phyloP scores from a whole-genome alignment of 1,140 invertebrate species.

The Scaptomyza pallida region DNA sequence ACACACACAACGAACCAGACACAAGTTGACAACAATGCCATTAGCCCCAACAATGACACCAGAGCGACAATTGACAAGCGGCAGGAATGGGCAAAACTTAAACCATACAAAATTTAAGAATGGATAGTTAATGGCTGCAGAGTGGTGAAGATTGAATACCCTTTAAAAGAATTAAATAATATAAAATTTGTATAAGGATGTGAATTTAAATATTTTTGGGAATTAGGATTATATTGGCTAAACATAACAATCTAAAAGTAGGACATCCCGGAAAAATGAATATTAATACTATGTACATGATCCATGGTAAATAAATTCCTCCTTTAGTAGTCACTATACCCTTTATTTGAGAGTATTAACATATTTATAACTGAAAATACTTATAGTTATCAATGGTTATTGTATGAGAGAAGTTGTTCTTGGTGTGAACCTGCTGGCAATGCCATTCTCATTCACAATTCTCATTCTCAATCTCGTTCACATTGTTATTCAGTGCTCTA shows the following conservation, averaged over 20 bases:
- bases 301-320: no score
- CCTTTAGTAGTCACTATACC: neutral
- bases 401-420: constrained; percentile 50
- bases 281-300: no score
- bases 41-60: constrained; percentile 66
- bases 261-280: no score
- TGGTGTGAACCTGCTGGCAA: constrained; percentile 66
- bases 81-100: constrained; percentile 6
- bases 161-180: neutral
- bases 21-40: constrained; percentile 74
- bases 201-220: no score
- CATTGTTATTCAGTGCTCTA: constrained; percentile 48
- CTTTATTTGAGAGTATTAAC: neutral
- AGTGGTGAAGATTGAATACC: constrained; percentile 8
- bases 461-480: constrained; percentile 22
- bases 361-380: constrained; percentile 4
- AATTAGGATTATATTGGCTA: no score
- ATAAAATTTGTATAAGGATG: no score
- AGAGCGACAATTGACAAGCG: constrained; percentile 67
- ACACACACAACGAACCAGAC: constrained; percentile 18
- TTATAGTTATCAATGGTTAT: constrained; percentile 60
- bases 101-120: neutral
- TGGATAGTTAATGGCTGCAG: neutral
- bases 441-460: constrained; percentile 51
- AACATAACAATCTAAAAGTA: no score